Conservation (phyloP, 2,797 vertebrate genomes). For the Hephaestus fuliginosus region DNA sequence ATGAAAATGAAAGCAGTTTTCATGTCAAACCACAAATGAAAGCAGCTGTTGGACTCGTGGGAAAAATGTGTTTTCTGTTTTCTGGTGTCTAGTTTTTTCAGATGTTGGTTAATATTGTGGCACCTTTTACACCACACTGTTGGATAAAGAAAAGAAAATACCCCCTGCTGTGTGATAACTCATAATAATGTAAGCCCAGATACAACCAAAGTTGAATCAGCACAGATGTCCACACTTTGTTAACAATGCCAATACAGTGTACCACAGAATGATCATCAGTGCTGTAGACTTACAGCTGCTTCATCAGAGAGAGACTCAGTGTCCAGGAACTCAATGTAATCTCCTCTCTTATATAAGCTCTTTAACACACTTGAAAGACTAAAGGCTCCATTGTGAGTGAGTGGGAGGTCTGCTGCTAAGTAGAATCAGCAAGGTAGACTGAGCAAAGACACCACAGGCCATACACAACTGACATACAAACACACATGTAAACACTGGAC, state of each 20-base stretch:
- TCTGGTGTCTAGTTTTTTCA: too few species aligned
- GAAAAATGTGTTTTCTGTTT: too few species aligned
- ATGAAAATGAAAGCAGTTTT: too few species aligned
- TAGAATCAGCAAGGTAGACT: conserved; percentile 12
- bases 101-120: background rate
- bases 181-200: background rate
- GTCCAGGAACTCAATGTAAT: conserved; percentile 1
- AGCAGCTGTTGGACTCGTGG: too few species aligned
- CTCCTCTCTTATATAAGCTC: conserved; percentile 36
- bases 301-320: background rate
- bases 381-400: conserved; percentile 29
- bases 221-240: background rate
- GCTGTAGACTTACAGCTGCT: background rate
- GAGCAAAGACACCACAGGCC: background rate
- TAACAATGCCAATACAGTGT: background rate
- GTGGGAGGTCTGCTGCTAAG: conserved; percentile 29
- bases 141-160: background rate
- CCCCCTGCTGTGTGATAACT: background rate
- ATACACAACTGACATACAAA: conserved; percentile 5
- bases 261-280: background rate
- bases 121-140: background rate
- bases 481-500: background rate
- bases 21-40: too few species aligned
- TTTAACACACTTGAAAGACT: conserved; percentile 15
- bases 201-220: background rate